Evolutionary conservation across 1,140 invertebrate genomes (phyloP), one percentile per base, ranked within the genome.

Genomic region (Calliphora vicina): DNA sequence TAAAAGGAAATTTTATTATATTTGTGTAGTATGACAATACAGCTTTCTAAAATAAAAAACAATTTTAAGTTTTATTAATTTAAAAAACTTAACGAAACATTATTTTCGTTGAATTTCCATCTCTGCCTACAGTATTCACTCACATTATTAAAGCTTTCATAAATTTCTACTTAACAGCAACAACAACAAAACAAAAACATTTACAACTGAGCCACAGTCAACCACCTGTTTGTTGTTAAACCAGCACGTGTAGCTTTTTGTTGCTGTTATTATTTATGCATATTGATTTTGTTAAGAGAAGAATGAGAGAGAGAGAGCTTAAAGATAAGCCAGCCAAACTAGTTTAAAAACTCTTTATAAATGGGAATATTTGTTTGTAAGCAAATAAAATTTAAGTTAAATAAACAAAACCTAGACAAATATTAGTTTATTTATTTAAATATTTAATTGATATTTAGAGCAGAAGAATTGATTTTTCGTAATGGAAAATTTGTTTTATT

Each of bases 241-340:
- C 61, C n/a, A 67, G 61, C 61, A 67, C 61, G 61, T 67, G 61
- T 67, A 67, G 45, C 13, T 67, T 67, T 67, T 67, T 67, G n/a
- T 17, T 57, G 15, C 15, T 57, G 15, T 57, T 6, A 15, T n/a
- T 57, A n/a, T 57, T 17, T 13, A 57, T 57, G 50, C n/a, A 35
- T 17, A 57, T 5, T 23, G 61, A 20, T 3, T 67, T 20, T 23
- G 8, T 67, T 67, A 10, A 67, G 61, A 67, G 61, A 20, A 57
- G 5, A 61, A 17, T 17, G 10, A 67, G 4, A 23, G 23, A 23
- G 9, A 67, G n/a, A 67, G 20, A 23, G 61, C 6, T 67, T 20
- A 8, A 9, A n/a, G n/a, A n/a, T 5, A 17, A 57, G 50, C 12
- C 8, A 57, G 12, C 50, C 12, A 67, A 67, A 67, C 61, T 23